These are phyloP conservation scores for Plebejus anna DNA, from an alignment of 2,888 invertebrate genomes.

Conservation along the genomic window DNA sequence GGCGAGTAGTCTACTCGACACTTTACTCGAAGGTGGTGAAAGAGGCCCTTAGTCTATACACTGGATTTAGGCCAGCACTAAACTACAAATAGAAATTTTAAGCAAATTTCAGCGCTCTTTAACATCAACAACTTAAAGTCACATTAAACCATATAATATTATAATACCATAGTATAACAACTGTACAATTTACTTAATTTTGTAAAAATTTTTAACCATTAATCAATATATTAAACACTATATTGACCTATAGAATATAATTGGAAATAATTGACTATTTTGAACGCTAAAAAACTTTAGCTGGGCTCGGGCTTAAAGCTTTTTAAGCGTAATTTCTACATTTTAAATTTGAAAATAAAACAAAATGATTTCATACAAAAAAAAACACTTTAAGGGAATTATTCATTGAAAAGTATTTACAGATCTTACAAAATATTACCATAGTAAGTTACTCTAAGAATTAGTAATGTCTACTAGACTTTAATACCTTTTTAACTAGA, in stretches of 20 bases:
- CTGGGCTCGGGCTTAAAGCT: slow-evolving; percentile 74
- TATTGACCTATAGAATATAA: slow-evolving; percentile 10
- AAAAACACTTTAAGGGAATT: neutral
- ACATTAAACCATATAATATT: neutral
- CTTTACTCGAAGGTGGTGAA: too few relatives aligned
- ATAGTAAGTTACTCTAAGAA: slow-evolving; percentile 15
- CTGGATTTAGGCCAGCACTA: slow-evolving; percentile 28
- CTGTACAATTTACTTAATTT: slow-evolving; percentile 20
- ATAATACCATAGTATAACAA: neutral
- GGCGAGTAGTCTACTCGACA: too few relatives aligned
- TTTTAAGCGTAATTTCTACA: slow-evolving; percentile 58
- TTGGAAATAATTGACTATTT: slow-evolving; percentile 54
- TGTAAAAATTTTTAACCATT: slow-evolving; percentile 3
- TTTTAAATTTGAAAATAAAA: slow-evolving; percentile 30
- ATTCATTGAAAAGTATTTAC: neutral
- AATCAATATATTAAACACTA: neutral
- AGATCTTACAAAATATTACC: neutral
- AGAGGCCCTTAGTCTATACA: slow-evolving; percentile 8
- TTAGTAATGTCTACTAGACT: slow-evolving; percentile 29
- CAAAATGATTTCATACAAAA: neutral
- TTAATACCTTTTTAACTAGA: slow-evolving; percentile 46
- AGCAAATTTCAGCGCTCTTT: slow-evolving; percentile 2
- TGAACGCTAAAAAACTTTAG: slow-evolving; percentile 73
- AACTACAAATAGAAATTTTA: slow-evolving; percentile 3
- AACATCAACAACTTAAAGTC: neutral